Percentiles rank a stretch among this genome's conserved stretches.
Evolutionary conservation across 2,888 invertebrate species (phyloP).

Genomic region (Sminthurinus aureus): DNA sequence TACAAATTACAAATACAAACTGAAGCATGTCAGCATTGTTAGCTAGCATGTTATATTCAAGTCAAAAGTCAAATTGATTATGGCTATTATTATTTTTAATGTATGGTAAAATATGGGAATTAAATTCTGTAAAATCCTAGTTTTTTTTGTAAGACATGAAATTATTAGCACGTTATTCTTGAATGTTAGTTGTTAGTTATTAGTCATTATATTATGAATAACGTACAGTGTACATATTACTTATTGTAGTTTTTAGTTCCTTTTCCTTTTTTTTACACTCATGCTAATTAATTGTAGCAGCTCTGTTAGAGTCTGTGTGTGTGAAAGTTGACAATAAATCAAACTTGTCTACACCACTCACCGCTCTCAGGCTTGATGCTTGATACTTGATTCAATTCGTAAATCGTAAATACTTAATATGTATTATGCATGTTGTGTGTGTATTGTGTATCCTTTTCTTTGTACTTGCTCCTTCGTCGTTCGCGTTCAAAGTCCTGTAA

Average conservation of each 20-base stretch:
- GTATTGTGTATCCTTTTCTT: neutral
- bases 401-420: neutral
- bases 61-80: neutral
- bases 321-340: too few relatives aligned
- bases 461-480: neutral
- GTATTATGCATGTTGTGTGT: neutral
- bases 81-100: too few relatives aligned
- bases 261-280: neutral
- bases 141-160: neutral
- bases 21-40: neutral
- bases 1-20: neutral
- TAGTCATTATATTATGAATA: neutral
- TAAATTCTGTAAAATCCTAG: too few relatives aligned
- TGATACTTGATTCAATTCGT: too few relatives aligned
- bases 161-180: neutral
- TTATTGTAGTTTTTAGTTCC: neutral
- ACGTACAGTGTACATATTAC: neutral
- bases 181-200: neutral
- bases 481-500: constrained; percentile 16
- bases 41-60: neutral
- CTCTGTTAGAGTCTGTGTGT: neutral
- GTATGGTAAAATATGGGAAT: too few relatives aligned
- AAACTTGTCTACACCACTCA: too few relatives aligned
- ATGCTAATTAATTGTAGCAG: constrained; percentile 9
- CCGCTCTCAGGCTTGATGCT: neutral